Base-by-base conservation (phyloP, 2,888 invertebrate genomes). In the Acleris cristana region DNA sequence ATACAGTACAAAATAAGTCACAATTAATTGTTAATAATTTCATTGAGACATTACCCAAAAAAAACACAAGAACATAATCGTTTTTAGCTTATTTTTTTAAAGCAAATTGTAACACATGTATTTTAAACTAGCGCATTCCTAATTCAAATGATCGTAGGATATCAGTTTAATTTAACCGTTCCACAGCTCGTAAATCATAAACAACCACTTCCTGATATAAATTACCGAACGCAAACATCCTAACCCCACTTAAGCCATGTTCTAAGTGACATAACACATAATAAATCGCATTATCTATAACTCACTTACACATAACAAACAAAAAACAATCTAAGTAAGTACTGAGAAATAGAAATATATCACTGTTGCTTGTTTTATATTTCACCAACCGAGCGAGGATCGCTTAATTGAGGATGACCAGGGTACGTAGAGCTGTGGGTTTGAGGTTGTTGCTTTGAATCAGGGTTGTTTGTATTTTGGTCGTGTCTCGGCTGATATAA, bases 291-390 rank as follows among this genome's bases (percentile, higher is more conserved):
- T 21, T 19, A 18, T 40, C 8, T n/a, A 62, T 57, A 62, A 66
- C 56, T 57, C 56, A 57, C 66, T 66, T 55, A 23, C 51, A 61
- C 48, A 48, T 64, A 65, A 62, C 62, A 56, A 45, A 62, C 16
- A 48, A 48, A 16, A 48, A n/a, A 0, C 26, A 14, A 60, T 19
- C 19, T 51, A 66, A 57, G 66, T 62, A 61, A 66, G 55, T 66
- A 67, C 66, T 57, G 53, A 48, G 62, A 62, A 66, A 54, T 51
- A 67, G 58, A 65, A 53, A 62, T 67, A 67, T 53, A 67, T 67
- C 57, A 67, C 61, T 8, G 57, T 18, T 55, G n/a, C 23, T 48
- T 23, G 30, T 67, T 62, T 67, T 66, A 34, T 57, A 57, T 53
- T 57, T 67, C 57, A 57, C 52, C 52, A 62, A 57, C 57, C 48